Base-by-base conservation (phyloP, 1,140 invertebrate species). In the Drepana arcuata region DNA sequence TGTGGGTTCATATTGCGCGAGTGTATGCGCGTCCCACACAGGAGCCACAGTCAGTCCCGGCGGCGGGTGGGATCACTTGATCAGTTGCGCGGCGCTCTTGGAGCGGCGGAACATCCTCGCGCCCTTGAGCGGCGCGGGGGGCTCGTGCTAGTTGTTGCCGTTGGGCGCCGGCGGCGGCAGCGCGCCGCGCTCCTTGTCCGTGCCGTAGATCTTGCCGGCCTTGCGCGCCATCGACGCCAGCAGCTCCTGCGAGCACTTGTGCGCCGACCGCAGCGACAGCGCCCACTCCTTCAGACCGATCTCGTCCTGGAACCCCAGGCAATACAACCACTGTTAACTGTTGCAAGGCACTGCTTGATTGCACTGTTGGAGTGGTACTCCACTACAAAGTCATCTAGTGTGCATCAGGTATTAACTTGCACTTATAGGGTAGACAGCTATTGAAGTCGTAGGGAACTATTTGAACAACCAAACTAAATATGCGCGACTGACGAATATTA, bases 221-320 rank as follows among this genome's bases (percentile, higher is more conserved):
- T 98, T 98, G 62, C 91, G 91, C n/a, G 95, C 95, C 93, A 98
- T 97, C 16, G 91, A 95, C 10, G 93, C 92, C 2, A 98, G 85
- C 44, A 98, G 87, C 71, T 98, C 96, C 73, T 93, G 89, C 0
- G 95, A 97, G 63, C 91, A 90, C 83, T 97, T 97, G 85, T 97
- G 95, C 11, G 96, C 94, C 2, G 93, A 92, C 46, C 94, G 90
- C 29, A 98, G 79, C 4, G 95, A 96, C 16, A 92, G 86, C 12
- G 95, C 89, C 96, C 96, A 98, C 83, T 98, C 96, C 65, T 96
- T 97, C 44, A 98, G 86, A 30, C 94, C 95, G 61, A 97, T 96
- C 86, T 96, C 95, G 75, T 97, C 95, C 93, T 96, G 72, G n/a
- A 80, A 84, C 38, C n/a, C n/a, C n/a, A n/a, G 13, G 7, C n/a